phyloP scores from a whole-genome alignment of 2,888 invertebrate species.

The Thymelicus acteon region DNA sequence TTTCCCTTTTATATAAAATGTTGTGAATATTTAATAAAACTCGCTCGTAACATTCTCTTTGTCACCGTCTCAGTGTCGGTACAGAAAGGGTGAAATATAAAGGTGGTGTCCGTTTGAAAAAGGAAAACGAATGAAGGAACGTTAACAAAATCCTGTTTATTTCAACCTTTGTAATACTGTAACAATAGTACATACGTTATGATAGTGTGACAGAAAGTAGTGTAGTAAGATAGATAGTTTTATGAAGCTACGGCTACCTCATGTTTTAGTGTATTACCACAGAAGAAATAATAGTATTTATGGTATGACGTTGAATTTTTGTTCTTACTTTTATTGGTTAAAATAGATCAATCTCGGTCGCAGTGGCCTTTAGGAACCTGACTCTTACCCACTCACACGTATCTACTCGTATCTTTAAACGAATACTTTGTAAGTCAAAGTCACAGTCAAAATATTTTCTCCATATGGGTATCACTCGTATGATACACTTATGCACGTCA shows the following conservation, averaged over 20 bases:
- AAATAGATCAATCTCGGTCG: too few species aligned
- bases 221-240: neutral
- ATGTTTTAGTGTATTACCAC: too few species aligned
- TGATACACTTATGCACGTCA: too few species aligned
- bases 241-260: neutral
- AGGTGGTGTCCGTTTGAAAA: slow-evolving; percentile 12
- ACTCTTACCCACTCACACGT: too few species aligned
- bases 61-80: slow-evolving; percentile 35
- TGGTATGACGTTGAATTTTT: too few species aligned
- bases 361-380: too few species aligned
- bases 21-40: slow-evolving; percentile 34
- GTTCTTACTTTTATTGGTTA: too few species aligned
- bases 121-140: neutral
- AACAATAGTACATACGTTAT: neutral
- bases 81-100: slow-evolving; percentile 45
- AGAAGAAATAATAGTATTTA: too few species aligned
- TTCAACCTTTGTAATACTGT: neutral
- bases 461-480: too few species aligned
- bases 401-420: too few species aligned
- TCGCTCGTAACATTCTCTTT: slow-evolving; percentile 34
- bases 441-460: too few species aligned
- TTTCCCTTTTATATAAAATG: slow-evolving; percentile 24
- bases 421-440: too few species aligned
- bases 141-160: neutral
- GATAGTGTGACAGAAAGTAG: neutral